A percentile compares a stretch with the other conserved stretches of the same genome.
phyloP scores from a whole-genome alignment of 2,888 invertebrate species.

The Amphipyra berbera region DNA sequence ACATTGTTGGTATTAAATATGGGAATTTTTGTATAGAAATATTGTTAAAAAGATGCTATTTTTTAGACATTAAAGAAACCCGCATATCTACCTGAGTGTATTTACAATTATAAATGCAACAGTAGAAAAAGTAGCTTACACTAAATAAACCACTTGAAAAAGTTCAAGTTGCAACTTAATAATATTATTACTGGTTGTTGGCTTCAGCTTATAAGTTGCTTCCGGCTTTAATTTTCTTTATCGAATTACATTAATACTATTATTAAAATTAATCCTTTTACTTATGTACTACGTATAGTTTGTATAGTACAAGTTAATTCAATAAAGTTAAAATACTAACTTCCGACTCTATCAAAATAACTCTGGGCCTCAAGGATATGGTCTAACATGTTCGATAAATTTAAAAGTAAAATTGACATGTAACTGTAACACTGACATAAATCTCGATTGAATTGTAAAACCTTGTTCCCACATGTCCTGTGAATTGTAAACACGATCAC shows the following conservation, averaged over 20 bases:
- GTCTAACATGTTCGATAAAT: slow-evolving; percentile 29
- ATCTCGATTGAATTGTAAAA: slow-evolving; percentile 75
- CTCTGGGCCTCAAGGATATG: background rate
- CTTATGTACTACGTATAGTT: background rate
- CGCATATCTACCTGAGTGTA: slow-evolving; percentile 43
- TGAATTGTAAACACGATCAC: slow-evolving; percentile 77
- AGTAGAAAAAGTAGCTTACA: background rate
- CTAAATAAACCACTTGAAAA: slow-evolving; percentile 23
- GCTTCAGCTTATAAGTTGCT: slow-evolving; percentile 5
- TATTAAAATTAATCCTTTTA: background rate
- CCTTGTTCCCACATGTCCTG: slow-evolving; percentile 80
- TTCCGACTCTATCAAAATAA: background rate
- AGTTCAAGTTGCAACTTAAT: slow-evolving; percentile 23
- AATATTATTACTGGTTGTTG: slow-evolving; percentile 3
- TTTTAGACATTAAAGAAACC: slow-evolving; percentile 35
- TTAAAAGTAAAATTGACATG: slow-evolving; percentile 50
- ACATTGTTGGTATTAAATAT: slow-evolving; percentile 64
- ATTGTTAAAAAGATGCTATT: slow-evolving; percentile 40
- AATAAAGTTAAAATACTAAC: background rate
- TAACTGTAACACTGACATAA: slow-evolving; percentile 57
- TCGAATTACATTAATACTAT: background rate
- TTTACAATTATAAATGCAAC: slow-evolving; percentile 26
- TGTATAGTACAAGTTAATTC: background rate
- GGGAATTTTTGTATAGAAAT: slow-evolving; percentile 54
- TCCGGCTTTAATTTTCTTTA: slow-evolving; percentile 9